Evolutionary conservation across 1,140 invertebrate genomes (phyloP), one percentile per base, ranked within the genome.

Genomic region (Pollicipes pollicipes): DNA sequence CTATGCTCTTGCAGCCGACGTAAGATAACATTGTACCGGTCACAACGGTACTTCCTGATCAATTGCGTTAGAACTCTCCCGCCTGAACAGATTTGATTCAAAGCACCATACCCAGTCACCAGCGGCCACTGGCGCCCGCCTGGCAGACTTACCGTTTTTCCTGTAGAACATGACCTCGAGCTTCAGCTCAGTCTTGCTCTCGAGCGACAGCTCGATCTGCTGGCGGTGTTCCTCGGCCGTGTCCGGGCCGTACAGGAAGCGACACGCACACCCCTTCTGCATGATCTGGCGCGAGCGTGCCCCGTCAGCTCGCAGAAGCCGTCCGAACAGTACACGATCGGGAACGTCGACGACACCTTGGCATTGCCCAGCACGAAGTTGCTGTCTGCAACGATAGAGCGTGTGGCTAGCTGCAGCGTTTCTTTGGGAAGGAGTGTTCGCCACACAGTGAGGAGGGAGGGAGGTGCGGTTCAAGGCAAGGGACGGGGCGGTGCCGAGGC

Each of bases 301-400:
- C 93, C 93, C 71, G 93, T 96, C 82, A 97, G 86, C 82, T 97
- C 94, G 80, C 93, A 95, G 84, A 97, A 97, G 69, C 94, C 95
- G 85, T 97, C 94, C 4, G 93, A 95, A 82, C 95, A 97, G 82
- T 97, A 97, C 73, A 97, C 95, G 81, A 97, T 96, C 74, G 95
- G 94, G 83, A 92, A 93, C 31, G 87, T 79, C 8, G 87, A 80
- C 73, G 88, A 87, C 73, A 95, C 93, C 82, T 96, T 93, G 72
- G 95, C 94, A 84, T 97, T 97, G 75, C 94, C 95, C 79, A 97
- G 84, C 76, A 97, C 94, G 83, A 97, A 97, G 84, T 97, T 97
- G 83, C 93, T 96, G 81, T 97, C 95, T 97, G 88, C 13, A 58
- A 58, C 6, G 35, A 13, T 21, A 58, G 45, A 58, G 8, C 13